A percentile compares a stretch with the other conserved stretches of the same genome.
phyloP scores from a whole-genome alignment of 2,113 vertebrate genomes.

The Microtus oregoni region DNA sequence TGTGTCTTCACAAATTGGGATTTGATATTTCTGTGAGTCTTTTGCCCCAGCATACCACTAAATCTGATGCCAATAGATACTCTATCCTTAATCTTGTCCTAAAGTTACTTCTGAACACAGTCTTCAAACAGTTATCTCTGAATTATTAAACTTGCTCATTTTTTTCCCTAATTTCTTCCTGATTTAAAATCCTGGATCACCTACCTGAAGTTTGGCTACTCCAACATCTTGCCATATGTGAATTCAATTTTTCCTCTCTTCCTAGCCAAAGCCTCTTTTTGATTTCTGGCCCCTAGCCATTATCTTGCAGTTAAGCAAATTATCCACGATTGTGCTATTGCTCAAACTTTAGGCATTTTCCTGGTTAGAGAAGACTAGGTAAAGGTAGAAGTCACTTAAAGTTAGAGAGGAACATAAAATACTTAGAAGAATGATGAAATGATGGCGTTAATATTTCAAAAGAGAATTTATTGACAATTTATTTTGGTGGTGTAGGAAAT shows the following conservation, averaged over 20 bases:
- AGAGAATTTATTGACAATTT: constrained; percentile 6
- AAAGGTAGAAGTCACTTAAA: neutral
- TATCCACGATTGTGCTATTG: neutral
- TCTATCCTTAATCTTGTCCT: neutral
- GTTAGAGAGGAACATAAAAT: neutral
- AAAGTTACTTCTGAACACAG: neutral
- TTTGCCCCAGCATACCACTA: neutral
- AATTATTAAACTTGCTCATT: neutral
- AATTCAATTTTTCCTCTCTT: constrained; percentile 36
- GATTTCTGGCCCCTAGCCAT: neutral
- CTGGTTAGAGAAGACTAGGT: neutral
- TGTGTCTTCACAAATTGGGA: neutral
- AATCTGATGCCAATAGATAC: neutral
- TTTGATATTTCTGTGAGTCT: neutral
- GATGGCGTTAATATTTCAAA: neutral
- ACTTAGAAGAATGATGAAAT: neutral
- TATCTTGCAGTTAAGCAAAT: constrained; percentile 2
- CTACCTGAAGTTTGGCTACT: neutral
- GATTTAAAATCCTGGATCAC: neutral
- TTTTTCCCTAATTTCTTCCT: neutral
- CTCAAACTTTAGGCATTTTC: neutral
- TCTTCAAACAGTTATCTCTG: neutral
- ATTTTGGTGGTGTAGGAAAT: constrained; percentile 47
- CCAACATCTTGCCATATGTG: neutral
- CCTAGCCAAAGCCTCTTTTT: neutral